Evolutionary conservation across 2,113 vertebrate species (phyloP).

Genomic region (Ctenodactylus gundi): DNA sequence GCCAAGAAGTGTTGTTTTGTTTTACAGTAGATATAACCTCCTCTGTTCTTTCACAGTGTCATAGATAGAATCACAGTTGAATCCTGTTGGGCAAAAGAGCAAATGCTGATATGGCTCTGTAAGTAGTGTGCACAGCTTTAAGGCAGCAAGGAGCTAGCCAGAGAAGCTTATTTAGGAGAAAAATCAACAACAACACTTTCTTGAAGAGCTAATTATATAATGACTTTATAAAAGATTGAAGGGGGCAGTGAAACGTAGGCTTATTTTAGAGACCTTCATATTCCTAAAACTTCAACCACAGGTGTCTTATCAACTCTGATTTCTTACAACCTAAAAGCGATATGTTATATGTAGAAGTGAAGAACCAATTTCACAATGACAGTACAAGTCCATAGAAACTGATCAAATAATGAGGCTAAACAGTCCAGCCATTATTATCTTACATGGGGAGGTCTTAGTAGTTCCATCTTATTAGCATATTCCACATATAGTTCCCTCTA

Average conservation of each 20-base stretch:
- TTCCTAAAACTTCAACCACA: neutral
- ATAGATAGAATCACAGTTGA: neutral
- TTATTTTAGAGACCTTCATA: neutral
- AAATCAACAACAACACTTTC: too few relatives aligned
- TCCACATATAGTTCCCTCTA: neutral
- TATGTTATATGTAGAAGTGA: neutral
- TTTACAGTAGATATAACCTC: neutral
- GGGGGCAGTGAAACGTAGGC: neutral
- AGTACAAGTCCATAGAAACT: neutral
- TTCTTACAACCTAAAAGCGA: neutral
- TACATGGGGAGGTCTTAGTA: neutral
- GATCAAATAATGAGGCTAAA: neutral
- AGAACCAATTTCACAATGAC: fast-evolving
- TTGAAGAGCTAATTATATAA: neutral
- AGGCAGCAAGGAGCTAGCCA: neutral
- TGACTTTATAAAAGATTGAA: neutral
- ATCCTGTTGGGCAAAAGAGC: neutral
- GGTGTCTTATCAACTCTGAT: neutral
- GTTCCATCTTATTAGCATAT: neutral
- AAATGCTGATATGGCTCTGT: neutral
- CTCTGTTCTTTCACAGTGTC: neutral
- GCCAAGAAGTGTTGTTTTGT: neutral
- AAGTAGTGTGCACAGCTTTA: neutral
- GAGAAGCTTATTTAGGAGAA: neutral
- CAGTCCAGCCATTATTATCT: neutral